Base-by-base conservation (phyloP, 2,113 vertebrate genomes). In the Agelaius tricolor region DNA sequence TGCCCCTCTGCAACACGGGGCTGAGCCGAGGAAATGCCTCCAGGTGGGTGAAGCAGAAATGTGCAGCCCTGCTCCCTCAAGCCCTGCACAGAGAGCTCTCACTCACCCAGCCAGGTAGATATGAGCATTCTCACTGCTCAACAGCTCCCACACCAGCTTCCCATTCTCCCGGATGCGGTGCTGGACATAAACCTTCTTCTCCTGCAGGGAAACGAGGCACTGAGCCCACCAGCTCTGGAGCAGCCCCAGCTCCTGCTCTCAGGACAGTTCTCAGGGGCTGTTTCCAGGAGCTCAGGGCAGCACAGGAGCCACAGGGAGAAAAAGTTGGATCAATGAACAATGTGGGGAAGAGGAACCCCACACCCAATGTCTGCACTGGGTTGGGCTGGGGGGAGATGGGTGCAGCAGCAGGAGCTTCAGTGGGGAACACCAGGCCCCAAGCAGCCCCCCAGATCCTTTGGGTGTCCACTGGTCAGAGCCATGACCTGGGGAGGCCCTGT, bases 81-180 rank as follows among this genome's bases (percentile, higher is more conserved):
- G 6, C 27, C 55, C 51, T 30, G 54, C 3, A 2, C 0, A 4
- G n/a, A 35, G 15, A 69, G 30, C n/a, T 59, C 46, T 74, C 51
- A 97, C 98, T 98, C 88, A 99, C 99, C 99, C 99, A 39, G 99
- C 99, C 47, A 99, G 98, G 98, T 99, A 99, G 95, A 99, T 94
- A 35, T 84, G 97, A 74, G 97, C 99, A 0, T 92, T 97, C 31
- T 43, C 84, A 11, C 61, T 95, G 19, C 94, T 93, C 28, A 99
- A 97, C 87, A 99, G 97, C 52, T 99, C 98, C 99, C 99, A 99
- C 21, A 99, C 72, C 9, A 99, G 98, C 2, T 68, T 76, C 9
- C 97, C 87, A 1, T 97, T 98, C 83, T 99, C 98, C 79, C 16
- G 97, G 71, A 99, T 97, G 20, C 97, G 97, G 68, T 99, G 99